phyloP scores from a whole-genome alignment of 2,113 vertebrate genomes.

The Cricetomys ansorgei region DNA sequence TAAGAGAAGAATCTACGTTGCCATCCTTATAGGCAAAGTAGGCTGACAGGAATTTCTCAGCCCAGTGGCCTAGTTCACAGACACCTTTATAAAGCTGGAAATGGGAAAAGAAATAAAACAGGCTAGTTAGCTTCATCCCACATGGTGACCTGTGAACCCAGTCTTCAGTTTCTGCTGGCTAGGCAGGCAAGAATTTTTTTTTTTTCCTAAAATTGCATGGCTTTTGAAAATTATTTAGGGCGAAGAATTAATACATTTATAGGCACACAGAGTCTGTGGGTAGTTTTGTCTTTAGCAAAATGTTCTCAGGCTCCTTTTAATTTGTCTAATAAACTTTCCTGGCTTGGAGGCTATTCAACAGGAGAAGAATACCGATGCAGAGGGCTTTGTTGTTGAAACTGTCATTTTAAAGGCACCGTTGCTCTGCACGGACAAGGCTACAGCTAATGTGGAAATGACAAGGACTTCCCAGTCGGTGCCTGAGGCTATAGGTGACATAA shows the following conservation, averaged over 20 bases:
- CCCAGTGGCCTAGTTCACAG: constrained; percentile 84
- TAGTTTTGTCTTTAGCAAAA: constrained; percentile 39
- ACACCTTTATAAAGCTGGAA: constrained; percentile 84
- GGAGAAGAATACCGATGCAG: constrained; percentile 13
- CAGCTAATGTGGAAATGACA: constrained; percentile 18
- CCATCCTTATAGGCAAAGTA: constrained; percentile 84
- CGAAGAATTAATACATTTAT: constrained; percentile 29
- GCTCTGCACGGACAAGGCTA: background rate
- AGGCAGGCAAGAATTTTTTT: background rate
- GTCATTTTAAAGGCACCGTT: background rate
- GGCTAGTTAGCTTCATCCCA: constrained; percentile 46
- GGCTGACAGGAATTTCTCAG: constrained; percentile 84
- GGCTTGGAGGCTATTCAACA: constrained; percentile 15
- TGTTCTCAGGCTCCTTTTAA: constrained; percentile 53
- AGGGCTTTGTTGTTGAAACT: background rate
- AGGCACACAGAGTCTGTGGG: constrained; percentile 20
- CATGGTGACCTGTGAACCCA: background rate
- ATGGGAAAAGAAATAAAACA: constrained; percentile 57
- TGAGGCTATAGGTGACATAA: constrained; percentile 59
- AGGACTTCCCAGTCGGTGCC: constrained; percentile 44
- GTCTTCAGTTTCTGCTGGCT: background rate
- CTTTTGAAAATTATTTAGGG: constrained; percentile 39
- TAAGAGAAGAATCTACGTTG: constrained; percentile 82
- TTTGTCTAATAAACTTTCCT: constrained; percentile 29
- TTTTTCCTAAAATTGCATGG: background rate